These are phyloP conservation scores for Lepus timidus DNA, from an alignment of 2,113 vertebrate genomes.

Conservation along the genomic window DNA sequence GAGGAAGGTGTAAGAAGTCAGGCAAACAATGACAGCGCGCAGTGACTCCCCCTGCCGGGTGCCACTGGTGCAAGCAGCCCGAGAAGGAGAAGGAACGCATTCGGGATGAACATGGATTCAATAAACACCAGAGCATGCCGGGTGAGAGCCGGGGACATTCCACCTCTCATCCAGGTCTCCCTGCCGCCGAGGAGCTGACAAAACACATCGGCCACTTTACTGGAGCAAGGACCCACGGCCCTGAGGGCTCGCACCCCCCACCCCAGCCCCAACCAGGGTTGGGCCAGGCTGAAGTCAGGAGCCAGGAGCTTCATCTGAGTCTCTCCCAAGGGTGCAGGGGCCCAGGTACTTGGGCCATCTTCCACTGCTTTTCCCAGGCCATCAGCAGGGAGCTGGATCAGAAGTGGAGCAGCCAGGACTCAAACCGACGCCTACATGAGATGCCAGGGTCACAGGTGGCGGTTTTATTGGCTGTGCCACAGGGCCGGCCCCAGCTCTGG, in stretches of 20 bases:
- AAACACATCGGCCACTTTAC: neutral
- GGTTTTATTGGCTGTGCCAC: too few species aligned
- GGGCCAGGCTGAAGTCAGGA: too few species aligned
- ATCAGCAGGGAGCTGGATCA: too few species aligned
- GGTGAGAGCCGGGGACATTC: neutral
- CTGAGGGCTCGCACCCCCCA: neutral
- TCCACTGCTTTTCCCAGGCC: too few species aligned
- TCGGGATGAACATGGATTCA: neutral
- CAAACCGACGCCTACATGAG: too few species aligned
- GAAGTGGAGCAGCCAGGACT: too few species aligned
- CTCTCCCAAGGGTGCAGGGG: too few species aligned
- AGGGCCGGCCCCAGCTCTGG: neutral
- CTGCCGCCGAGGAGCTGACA: neutral
- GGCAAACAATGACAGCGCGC: neutral
- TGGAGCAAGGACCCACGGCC: neutral
- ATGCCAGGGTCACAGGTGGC: too few species aligned
- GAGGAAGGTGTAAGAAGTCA: conserved; percentile 60
- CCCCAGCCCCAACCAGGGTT: neutral
- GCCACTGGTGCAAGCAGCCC: neutral
- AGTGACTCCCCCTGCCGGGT: neutral
- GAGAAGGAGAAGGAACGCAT: neutral
- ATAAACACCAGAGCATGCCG: neutral
- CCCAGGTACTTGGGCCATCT: too few species aligned
- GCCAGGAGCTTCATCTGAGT: too few species aligned
- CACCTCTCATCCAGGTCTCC: neutral